phyloP scores from a whole-genome alignment of 2,797 vertebrate species.

The Peromyscus attwateri region DNA sequence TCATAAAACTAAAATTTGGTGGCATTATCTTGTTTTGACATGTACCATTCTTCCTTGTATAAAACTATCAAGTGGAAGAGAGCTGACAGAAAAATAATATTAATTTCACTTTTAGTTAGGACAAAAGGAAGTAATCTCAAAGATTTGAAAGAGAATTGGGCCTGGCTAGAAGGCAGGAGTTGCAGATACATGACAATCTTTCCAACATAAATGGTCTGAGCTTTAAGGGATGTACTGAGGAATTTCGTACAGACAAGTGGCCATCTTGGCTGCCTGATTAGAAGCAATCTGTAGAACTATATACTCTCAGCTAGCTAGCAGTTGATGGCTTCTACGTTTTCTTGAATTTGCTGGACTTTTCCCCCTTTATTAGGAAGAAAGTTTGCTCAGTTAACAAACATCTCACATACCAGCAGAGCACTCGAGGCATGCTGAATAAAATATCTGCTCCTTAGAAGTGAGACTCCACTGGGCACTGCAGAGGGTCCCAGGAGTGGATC shows the following conservation, averaged over 20 bases:
- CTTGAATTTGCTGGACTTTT: constrained; percentile 11
- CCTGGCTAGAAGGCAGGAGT: constrained; percentile 3
- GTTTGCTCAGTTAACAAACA: background rate
- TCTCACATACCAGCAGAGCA: background rate
- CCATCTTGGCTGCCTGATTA: background rate
- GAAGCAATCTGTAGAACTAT: background rate
- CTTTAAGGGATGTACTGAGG: background rate
- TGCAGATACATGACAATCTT: background rate
- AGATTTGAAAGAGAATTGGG: constrained; percentile 47
- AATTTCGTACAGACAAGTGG: background rate
- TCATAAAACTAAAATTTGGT: constrained; percentile 48
- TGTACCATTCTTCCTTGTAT: background rate
- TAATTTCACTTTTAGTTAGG: constrained; percentile 12
- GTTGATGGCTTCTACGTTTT: background rate
- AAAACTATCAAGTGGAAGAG: background rate
- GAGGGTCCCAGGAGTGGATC: background rate
- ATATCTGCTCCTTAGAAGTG: background rate
- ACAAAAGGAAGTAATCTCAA: constrained; percentile 36
- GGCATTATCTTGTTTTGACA: background rate
- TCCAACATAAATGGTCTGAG: background rate
- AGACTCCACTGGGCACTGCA: background rate
- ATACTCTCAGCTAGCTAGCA: background rate
- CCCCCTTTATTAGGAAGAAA: background rate
- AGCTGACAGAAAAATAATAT: background rate
- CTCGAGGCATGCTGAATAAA: constrained; percentile 13